A percentile compares a stretch with the other conserved stretches of the same genome.
Evolutionary conservation across 1,140 invertebrate genomes (phyloP).

Genomic region (Drosophila nasuta): DNA sequence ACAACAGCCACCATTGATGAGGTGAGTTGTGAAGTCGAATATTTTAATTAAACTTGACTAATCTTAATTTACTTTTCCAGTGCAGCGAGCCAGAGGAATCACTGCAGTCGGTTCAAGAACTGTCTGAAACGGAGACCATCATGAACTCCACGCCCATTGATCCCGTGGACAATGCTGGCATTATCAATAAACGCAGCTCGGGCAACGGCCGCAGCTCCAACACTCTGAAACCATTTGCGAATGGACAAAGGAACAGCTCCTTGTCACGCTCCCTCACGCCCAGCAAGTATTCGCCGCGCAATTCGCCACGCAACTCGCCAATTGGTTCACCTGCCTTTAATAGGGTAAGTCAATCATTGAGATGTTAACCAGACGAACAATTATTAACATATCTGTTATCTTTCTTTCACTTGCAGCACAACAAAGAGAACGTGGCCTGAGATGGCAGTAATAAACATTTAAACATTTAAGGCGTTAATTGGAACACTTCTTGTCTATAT

Average conservation of each 20-base stretch:
- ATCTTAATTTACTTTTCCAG: conserved; percentile 24
- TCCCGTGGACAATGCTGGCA: conserved; percentile 18
- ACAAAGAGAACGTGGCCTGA: conserved; percentile 76
- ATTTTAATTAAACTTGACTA: not conserved
- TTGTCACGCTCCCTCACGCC: conserved; percentile 63
- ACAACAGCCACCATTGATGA: conserved; percentile 80
- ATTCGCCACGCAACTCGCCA: conserved; percentile 40
- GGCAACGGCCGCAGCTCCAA: conserved; percentile 35
- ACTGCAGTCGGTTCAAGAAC: conserved; percentile 65
- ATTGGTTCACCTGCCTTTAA: conserved; percentile 56
- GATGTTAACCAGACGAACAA: conserved; percentile 18
- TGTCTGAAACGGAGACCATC: conserved; percentile 75
- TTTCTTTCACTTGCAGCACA: conserved; percentile 56
- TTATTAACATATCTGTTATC: conserved; percentile 1
- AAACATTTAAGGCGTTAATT: conserved; percentile 29
- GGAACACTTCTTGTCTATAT: conserved; percentile 21
- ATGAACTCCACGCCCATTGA: conserved; percentile 83
- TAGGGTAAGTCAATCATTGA: conserved; percentile 48
- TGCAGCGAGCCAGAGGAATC: conserved; percentile 63
- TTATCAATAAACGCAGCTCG: conserved; percentile 29
- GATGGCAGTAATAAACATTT: conserved; percentile 35
- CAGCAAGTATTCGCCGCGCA: conserved; percentile 53
- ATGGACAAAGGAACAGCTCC: conserved; percentile 43
- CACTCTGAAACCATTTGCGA: conserved; percentile 48
- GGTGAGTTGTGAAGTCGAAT: conserved; percentile 3